Evolutionary conservation across 2,888 invertebrate genomes (phyloP), one percentile per base, ranked within the genome.

Genomic region (Agonopterix arenella): DNA sequence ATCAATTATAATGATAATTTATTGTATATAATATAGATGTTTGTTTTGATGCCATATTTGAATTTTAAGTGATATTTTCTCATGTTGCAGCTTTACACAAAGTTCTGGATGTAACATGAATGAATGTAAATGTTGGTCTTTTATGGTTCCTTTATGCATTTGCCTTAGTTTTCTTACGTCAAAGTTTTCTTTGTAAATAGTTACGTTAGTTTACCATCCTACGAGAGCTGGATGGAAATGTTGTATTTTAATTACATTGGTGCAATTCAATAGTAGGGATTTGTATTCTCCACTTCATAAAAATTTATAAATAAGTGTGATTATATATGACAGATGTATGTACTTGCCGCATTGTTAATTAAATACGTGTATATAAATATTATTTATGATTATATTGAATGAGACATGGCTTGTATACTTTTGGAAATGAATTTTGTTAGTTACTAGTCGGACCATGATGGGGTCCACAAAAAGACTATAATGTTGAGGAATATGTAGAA

Each of bases 81-180:
- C 46, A 38, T 1, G 16, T 10, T 40, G 11, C 18, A 11, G 16
- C 16, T 10, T 40, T 28, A 42, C 40, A 47, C 40, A 40, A 40
- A 40, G n/a, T 40, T 42, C 36, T 41, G 36, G 11, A 28, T 36
- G 36, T 47, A 40, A 40, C 10, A 8, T 40, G 13, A 13, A 7
- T 13, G 2, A 42, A 36, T 47, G 47, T 47, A 47, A 41, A 47
- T 47, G 42, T 42, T 42, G 41, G 47, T 48, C 44, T 75, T 67
- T 73, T 73, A 66, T 80, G 74, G 85, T 86, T 85, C 86, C 84
- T 85, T 64, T 53, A 74, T 72, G 86, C 86, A 86, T 86, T 86
- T 84, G 75, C 70, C 73, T 72, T 77, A 75, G 70, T 64, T 70
- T 50, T 59, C 58, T 70, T 61, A 60, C 53, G 37, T 57, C 49